phyloP scores from a whole-genome alignment of 2,113 vertebrate genomes.

The Zosterops lateralis region DNA sequence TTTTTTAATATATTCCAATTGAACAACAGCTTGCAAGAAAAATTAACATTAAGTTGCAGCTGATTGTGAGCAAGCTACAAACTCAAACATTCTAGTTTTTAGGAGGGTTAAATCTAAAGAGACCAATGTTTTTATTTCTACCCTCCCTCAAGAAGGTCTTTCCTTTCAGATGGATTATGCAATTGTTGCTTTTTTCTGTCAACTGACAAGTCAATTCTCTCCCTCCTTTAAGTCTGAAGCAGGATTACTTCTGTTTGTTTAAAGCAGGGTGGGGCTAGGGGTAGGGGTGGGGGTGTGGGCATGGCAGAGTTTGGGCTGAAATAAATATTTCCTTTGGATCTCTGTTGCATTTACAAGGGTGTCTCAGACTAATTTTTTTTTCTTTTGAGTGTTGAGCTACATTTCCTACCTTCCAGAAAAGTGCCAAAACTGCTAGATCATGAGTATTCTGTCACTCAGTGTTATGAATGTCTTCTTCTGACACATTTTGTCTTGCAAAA shows the following conservation, averaged over 20 bases:
- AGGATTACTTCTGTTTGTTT: background rate
- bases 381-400: background rate
- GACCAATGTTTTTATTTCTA: background rate
- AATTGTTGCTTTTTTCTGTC: background rate
- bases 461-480: background rate
- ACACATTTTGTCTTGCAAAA: background rate
- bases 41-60: background rate
- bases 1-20: background rate
- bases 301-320: background rate
- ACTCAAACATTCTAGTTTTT: background rate
- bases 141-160: background rate
- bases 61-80: background rate
- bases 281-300: fast-evolving
- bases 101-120: background rate
- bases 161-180: background rate
- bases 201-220: background rate
- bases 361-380: background rate
- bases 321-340: constrained; percentile 8
- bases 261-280: background rate
- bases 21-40: background rate
- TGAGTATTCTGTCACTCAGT: background rate
- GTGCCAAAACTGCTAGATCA: background rate
- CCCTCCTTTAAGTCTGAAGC: background rate
- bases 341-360: background rate
- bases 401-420: background rate